Evolutionary conservation across 1,140 invertebrate genomes (phyloP).

Genomic region (Leptopilina clavipes): DNA sequence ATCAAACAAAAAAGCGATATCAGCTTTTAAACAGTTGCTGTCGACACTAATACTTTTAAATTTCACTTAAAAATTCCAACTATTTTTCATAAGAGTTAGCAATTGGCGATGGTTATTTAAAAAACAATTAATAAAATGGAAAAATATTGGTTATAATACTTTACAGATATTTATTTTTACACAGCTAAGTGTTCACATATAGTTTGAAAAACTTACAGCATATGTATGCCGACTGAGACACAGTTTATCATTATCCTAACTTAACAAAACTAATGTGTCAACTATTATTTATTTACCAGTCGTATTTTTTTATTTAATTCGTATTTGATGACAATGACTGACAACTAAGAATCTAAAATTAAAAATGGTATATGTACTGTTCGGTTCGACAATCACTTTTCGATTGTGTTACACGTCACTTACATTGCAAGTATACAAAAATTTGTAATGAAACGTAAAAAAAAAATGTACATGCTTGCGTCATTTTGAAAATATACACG

Average conservation of each 20-base stretch:
- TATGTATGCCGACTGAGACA: background rate
- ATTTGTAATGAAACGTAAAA: background rate
- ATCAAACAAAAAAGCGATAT: background rate
- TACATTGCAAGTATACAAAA: slow-evolving; percentile 3
- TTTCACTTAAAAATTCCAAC: too few species aligned
- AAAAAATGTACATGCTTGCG: slow-evolving; percentile 1
- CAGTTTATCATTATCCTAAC: background rate
- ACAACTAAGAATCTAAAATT: background rate
- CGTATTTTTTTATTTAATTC: background rate
- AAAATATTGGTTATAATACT: slow-evolving; percentile 7
- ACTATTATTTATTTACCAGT: background rate
- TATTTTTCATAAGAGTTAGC: background rate
- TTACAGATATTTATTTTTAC: slow-evolving; percentile 13
- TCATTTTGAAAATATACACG: slow-evolving; percentile 25
- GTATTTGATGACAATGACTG: background rate
- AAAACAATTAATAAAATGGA: background rate
- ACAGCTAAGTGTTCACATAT: slow-evolving; percentile 4
- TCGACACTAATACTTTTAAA: too few species aligned
- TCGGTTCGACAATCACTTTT: background rate
- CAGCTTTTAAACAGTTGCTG: background rate
- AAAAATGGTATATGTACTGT: background rate
- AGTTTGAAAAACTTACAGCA: slow-evolving; percentile 8
- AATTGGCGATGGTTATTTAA: too few species aligned
- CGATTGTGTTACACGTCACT: slow-evolving; percentile 1
- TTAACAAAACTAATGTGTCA: background rate